Percentiles rank a stretch among this genome's conserved stretches.
Evolutionary conservation across 2,888 invertebrate species (phyloP).

Genomic region (Mylabris sibirica): DNA sequence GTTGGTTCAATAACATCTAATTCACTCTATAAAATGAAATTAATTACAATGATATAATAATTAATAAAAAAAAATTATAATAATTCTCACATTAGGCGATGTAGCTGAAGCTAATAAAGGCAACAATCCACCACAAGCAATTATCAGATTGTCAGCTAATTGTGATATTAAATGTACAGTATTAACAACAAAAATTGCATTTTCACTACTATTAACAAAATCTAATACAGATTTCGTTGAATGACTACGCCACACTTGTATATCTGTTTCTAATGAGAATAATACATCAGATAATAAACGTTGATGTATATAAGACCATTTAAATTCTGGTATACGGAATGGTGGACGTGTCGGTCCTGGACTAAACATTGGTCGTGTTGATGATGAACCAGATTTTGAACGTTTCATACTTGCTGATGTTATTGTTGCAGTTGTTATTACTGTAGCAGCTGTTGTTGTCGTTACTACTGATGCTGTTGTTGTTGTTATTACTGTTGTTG

Average conservation of each 20-base stretch:
- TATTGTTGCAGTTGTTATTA: not conserved
- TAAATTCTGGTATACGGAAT: conserved; percentile 98
- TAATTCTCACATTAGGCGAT: conserved; percentile 88
- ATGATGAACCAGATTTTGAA: conserved; percentile 69
- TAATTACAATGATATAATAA: not conserved
- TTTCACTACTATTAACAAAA: conserved; percentile 97
- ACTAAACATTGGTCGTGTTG: conserved; percentile 88
- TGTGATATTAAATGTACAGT: conserved; percentile 99
- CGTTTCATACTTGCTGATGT: conserved; percentile 62
- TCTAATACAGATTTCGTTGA: conserved; percentile 97
- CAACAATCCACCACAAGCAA: conserved; percentile 96
- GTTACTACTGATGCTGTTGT: not conserved
- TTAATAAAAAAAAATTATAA: conserved; percentile 10
- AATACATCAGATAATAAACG: conserved; percentile 93
- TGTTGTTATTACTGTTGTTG: not conserved
- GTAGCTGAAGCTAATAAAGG: conserved; percentile 98
- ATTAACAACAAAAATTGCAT: conserved; percentile 99
- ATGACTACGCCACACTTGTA: conserved; percentile 91
- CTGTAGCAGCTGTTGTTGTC: not conserved
- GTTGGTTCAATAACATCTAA: conserved; percentile 98
- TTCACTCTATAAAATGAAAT: conserved; percentile 77
- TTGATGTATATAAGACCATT: conserved; percentile 99
- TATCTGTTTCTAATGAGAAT: conserved; percentile 96
- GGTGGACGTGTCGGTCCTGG: conserved; percentile 93
- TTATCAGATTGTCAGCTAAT: conserved; percentile 97